A percentile compares a stretch with the other conserved stretches of the same genome.
These are phyloP conservation scores for Amphipyra tragopoginis DNA, from an alignment of 2,888 invertebrate species.

Conservation along the genomic window DNA sequence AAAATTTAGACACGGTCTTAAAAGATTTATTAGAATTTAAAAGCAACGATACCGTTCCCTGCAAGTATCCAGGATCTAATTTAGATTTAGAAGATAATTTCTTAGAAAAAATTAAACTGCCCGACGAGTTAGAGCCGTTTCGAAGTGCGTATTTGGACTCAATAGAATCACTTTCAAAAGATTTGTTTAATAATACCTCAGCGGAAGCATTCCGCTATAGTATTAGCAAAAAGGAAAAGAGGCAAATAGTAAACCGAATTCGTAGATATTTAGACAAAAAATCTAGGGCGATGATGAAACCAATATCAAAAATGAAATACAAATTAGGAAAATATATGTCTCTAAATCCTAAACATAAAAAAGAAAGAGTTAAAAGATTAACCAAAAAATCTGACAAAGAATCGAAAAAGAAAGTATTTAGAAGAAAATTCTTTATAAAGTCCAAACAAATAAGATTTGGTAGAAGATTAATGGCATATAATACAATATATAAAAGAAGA, in stretches of 20 bases:
- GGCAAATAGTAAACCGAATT: slow-evolving; percentile 77
- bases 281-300: slow-evolving; percentile 64
- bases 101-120: slow-evolving; percentile 55
- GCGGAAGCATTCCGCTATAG: slow-evolving; percentile 32
- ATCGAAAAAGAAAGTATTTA: slow-evolving; percentile 24
- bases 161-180: slow-evolving; percentile 56
- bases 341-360: slow-evolving; percentile 41
- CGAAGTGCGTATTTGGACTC: slow-evolving; percentile 56
- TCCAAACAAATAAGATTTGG: slow-evolving; percentile 55
- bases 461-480: slow-evolving; percentile 64
- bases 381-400: slow-evolving; percentile 24
- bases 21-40: slow-evolving; percentile 92
- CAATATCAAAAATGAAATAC: slow-evolving; percentile 63
- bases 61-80: slow-evolving; percentile 78
- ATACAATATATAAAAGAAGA: slow-evolving; percentile 46
- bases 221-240: slow-evolving; percentile 59
- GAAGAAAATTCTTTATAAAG: slow-evolving; percentile 49
- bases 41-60: slow-evolving; percentile 66
- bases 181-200: slow-evolving; percentile 29
- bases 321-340: slow-evolving; percentile 59
- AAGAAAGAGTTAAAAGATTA: slow-evolving; percentile 51
- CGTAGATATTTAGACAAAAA: slow-evolving; percentile 78
- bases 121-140: slow-evolving; percentile 14
- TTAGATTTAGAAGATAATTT: slow-evolving; percentile 75
- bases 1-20: slow-evolving; percentile 93